Conservation (phyloP, 2,113 vertebrate species). For the Dicaeum eximium region DNA sequence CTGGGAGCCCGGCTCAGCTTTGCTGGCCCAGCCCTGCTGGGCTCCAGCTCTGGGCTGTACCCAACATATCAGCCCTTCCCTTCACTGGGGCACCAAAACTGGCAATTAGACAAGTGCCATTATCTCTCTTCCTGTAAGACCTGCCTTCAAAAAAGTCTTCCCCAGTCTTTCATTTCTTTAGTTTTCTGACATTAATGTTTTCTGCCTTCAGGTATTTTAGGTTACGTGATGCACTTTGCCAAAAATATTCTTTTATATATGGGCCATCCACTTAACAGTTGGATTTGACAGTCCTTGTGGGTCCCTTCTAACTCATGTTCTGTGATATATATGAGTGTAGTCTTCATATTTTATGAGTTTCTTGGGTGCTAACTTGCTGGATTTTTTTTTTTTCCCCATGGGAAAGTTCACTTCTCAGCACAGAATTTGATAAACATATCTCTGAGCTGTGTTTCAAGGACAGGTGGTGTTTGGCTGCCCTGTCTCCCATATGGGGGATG, state of each 20-base stretch:
- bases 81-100: not conserved
- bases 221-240: not conserved
- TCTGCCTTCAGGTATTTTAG: not conserved
- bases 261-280: not conserved
- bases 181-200: not conserved
- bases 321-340: too few relatives aligned
- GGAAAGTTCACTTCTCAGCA: too few relatives aligned
- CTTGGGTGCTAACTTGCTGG: too few relatives aligned
- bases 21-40: not conserved
- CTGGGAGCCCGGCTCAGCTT: too few relatives aligned
- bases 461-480: too few relatives aligned
- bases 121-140: not conserved
- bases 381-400: too few relatives aligned
- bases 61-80: rapidly evolving
- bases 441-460: too few relatives aligned
- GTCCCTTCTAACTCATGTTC: not conserved
- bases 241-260: not conserved
- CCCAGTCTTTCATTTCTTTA: not conserved
- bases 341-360: too few relatives aligned
- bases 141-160: not conserved
- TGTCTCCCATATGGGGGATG: too few relatives aligned
- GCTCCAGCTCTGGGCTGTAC: not conserved
- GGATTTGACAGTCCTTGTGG: not conserved
- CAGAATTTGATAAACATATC: too few relatives aligned
- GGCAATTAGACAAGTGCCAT: not conserved